phyloP scores from a whole-genome alignment of 2,888 invertebrate genomes.

The Camptogramma bilineatum region DNA sequence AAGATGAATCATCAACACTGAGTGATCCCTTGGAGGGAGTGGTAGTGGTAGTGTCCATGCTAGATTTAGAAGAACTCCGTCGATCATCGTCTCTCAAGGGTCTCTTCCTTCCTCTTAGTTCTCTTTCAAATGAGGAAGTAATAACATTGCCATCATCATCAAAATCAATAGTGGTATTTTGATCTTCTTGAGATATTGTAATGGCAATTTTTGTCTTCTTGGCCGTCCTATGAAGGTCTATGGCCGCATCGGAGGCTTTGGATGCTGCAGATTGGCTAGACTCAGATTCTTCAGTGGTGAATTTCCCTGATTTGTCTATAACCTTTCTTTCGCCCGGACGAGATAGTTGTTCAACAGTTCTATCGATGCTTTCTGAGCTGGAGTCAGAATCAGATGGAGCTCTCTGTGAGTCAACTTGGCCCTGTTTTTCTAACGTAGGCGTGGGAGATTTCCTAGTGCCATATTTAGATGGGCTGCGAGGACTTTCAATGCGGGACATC shows the following conservation, averaged over 20 bases:
- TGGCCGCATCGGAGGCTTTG: slow-evolving; percentile 75
- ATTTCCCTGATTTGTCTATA: slow-evolving; percentile 78
- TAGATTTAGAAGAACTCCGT: slow-evolving; percentile 86
- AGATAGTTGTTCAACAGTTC: slow-evolving; percentile 77
- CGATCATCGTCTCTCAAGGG: slow-evolving; percentile 77
- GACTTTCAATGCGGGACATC: slow-evolving; percentile 75
- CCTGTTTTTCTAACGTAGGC: slow-evolving; percentile 87
- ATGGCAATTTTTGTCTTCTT: slow-evolving; percentile 83
- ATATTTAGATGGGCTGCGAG: slow-evolving; percentile 76
- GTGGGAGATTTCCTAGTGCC: slow-evolving; percentile 80
- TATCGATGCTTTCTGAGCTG: slow-evolving; percentile 83
- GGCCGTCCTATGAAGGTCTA: slow-evolving; percentile 79
- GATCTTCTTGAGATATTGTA: slow-evolving; percentile 83
- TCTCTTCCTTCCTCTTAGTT: slow-evolving; percentile 71
- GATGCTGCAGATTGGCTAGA: slow-evolving; percentile 85
- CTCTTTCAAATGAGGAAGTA: slow-evolving; percentile 76
- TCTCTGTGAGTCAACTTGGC: slow-evolving; percentile 81
- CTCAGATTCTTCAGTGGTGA: slow-evolving; percentile 85
- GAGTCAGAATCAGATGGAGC: slow-evolving; percentile 87
- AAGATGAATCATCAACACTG: slow-evolving; percentile 82
- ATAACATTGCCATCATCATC: slow-evolving; percentile 82
- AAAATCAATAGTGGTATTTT: slow-evolving; percentile 82
- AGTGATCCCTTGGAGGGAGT: slow-evolving; percentile 81
- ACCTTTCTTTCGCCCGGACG: slow-evolving; percentile 80
- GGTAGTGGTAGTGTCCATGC: slow-evolving; percentile 82